These are phyloP conservation scores for Crotalus tigris DNA, from an alignment of 2,113 vertebrate species.

Conservation along the genomic window DNA sequence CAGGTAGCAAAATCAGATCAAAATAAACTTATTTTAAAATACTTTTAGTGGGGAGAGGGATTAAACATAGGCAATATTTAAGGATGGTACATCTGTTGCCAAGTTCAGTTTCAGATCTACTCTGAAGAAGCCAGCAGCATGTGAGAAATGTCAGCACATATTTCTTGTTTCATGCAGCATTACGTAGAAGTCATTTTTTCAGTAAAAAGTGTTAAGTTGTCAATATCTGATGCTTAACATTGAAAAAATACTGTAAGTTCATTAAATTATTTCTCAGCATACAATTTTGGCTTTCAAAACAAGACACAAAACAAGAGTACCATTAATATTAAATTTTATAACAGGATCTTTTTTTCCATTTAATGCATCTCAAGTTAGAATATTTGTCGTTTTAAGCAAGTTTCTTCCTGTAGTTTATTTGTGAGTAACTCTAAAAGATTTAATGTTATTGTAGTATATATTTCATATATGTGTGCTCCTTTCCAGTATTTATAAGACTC, in stretches of 20 bases:
- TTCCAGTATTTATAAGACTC: background rate
- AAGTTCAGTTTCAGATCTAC: background rate
- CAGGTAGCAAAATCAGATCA: background rate
- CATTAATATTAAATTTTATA: constrained; percentile 30
- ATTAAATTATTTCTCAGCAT: constrained; percentile 21
- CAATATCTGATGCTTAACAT: constrained; percentile 30
- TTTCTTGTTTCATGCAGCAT: background rate
- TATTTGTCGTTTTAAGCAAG: constrained; percentile 26
- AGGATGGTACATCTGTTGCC: background rate
- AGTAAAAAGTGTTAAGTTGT: background rate
- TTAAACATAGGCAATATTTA: background rate
- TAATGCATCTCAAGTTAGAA: constrained; percentile 32
- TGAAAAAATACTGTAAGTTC: background rate
- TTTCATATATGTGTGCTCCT: background rate
- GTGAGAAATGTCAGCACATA: background rate
- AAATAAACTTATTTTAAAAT: background rate
- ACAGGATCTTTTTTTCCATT: constrained; percentile 27
- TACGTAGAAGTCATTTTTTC: background rate
- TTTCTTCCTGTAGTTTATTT: background rate
- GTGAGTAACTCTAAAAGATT: constrained; percentile 22
- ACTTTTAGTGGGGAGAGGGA: background rate
- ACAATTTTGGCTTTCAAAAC: constrained; percentile 46
- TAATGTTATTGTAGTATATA: background rate
- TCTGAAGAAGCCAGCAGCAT: background rate
- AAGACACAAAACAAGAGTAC: constrained; percentile 25